Conservation (phyloP, 2,888 invertebrate genomes). For the Brachyptera putata region DNA sequence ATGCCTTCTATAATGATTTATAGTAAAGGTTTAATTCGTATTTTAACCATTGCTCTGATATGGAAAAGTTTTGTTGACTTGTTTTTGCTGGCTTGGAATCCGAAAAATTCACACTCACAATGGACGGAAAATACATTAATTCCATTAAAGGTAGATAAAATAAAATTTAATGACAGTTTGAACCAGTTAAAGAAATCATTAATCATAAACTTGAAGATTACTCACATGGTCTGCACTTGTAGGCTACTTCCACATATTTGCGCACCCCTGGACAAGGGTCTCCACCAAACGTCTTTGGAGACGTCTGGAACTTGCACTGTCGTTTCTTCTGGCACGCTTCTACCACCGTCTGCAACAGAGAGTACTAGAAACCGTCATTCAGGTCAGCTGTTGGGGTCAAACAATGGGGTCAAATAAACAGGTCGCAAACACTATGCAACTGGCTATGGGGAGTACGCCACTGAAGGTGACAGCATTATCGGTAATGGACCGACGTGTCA, state of each 20-base stretch:
- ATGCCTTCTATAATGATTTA: too few relatives aligned
- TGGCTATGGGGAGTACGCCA: background rate
- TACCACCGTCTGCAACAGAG: slow-evolving; percentile 89
- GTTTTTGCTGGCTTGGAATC: too few relatives aligned
- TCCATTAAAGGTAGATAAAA: too few relatives aligned
- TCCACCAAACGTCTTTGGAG: slow-evolving; percentile 79
- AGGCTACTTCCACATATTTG: slow-evolving; percentile 93
- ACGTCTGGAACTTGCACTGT: slow-evolving; percentile 86
- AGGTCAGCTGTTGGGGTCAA: slow-evolving; percentile 44
- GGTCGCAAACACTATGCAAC: background rate
- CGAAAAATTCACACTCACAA: too few relatives aligned
- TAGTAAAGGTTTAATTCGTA: too few relatives aligned
- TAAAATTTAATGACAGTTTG: too few relatives aligned
- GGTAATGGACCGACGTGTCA: too few relatives aligned
- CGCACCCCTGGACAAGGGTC: slow-evolving; percentile 90
- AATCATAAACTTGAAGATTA: slow-evolving; percentile 45
- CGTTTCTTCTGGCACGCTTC: slow-evolving; percentile 91
- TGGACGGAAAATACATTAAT: too few relatives aligned
- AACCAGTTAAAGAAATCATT: too few relatives aligned
- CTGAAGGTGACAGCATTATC: too few relatives aligned
- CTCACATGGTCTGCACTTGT: slow-evolving; percentile 96
- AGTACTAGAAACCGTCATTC: slow-evolving; percentile 63
- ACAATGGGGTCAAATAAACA: slow-evolving; percentile 3
- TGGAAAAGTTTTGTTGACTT: too few relatives aligned
- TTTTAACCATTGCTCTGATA: too few relatives aligned